Evolutionary conservation across 2,888 invertebrate genomes (phyloP), one percentile per base, ranked within the genome.

Genomic region (Oscheius onirici): DNA sequence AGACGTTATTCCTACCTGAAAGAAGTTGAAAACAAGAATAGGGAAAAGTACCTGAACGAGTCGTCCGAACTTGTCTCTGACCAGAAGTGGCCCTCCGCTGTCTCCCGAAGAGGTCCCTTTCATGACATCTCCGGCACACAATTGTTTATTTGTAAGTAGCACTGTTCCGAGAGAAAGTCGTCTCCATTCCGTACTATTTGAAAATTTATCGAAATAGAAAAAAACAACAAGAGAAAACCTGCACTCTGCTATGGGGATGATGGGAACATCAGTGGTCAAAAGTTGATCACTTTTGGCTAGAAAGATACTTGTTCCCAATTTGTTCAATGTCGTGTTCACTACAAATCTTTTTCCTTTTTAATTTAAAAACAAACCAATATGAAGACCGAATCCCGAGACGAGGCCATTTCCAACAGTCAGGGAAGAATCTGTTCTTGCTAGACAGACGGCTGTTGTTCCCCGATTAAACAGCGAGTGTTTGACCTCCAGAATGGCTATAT

Each of bases 81-180:
- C 74, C 28, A 78, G 66, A 6, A 81, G 66, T 13, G 81, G 81
- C 8, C 81, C 81, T 11, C 81, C 81, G 26, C 77, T 77, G 57
- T 81, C 81, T n/a, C 81, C 81, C 41, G 81, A 76, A 6, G 79
- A 77, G n/a, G 81, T 76, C 43, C 81, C 81, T 60, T 79, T 79
- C 49, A 79, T 44, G 44, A 72, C 74, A 20, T 70, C 57, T 13
- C 81, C 81, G 0, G 81, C 81, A 58, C 81, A 81, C 1, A 81
- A 20, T 26, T 81, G 77, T 43, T 57, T 41, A 10, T 43, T 20
- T 0, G 74, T 55, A 2, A 79, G 63, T 2, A 40, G 40, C 0
- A 79, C 73, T 0, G 74, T 57, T 28, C 78, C 67, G 13, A 75
- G 54, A 10, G 79, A 77, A 3, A 77, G 43, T 8, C 60, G 24